phyloP scores from a whole-genome alignment of 1,140 invertebrate genomes.

The Rhagoletis pomonella region DNA sequence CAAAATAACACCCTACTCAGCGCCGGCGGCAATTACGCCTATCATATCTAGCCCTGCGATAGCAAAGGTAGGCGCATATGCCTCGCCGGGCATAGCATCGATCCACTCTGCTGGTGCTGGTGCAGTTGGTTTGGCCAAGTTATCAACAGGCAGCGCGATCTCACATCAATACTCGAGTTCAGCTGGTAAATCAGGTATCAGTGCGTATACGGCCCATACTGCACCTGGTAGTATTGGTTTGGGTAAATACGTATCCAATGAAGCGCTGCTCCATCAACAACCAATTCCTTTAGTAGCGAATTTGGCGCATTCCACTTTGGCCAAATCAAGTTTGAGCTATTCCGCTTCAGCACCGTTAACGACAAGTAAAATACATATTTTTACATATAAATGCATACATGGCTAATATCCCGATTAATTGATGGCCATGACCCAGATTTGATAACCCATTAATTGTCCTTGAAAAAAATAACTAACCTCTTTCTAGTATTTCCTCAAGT shows the following conservation, averaged over 20 bases:
- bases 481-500: no score
- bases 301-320: background rate
- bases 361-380: constrained; percentile 12
- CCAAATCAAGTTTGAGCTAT: constrained; percentile 3
- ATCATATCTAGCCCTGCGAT: constrained; percentile 60
- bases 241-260: constrained; percentile 32
- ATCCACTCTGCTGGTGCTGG: background rate
- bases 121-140: background rate
- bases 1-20: constrained; percentile 38
- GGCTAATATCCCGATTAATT: background rate
- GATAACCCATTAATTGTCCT: background rate
- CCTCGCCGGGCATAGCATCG: background rate
- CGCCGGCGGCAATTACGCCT: constrained; percentile 50
- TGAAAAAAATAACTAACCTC: no score
- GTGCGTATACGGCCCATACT: constrained; percentile 54
- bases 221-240: constrained; percentile 56
- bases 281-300: background rate
- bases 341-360: constrained; percentile 18
- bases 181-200: constrained; percentile 14
- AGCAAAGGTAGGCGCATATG: constrained; percentile 60
- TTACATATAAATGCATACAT: background rate
- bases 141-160: constrained; percentile 15
- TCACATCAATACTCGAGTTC: constrained; percentile 52
- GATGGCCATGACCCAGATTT: constrained; percentile 32
- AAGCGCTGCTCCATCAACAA: background rate